These are phyloP conservation scores for Synergus umbraculus DNA, from an alignment of 2,888 invertebrate species.

Conservation along the genomic window DNA sequence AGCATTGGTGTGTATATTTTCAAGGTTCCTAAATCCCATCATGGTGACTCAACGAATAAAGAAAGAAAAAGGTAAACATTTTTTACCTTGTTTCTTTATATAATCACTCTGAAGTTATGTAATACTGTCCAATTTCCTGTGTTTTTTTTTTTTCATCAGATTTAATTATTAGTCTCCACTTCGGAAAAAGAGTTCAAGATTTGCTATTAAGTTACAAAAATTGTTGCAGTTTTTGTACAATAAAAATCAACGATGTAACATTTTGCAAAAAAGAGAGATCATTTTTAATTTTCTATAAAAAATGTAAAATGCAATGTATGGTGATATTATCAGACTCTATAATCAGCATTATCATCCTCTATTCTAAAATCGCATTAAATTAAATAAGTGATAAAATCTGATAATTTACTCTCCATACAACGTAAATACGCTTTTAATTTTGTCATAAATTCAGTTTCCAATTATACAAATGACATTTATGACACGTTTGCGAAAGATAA, in stretches of 20 bases:
- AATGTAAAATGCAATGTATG: no score
- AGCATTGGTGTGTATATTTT: slow-evolving; percentile 5
- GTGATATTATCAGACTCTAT: background rate
- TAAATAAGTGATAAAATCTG: slow-evolving; percentile 28
- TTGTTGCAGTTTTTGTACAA: no score
- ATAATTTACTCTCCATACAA: slow-evolving; percentile 21
- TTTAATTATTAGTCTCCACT: background rate
- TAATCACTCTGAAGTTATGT: background rate
- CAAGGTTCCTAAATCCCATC: background rate
- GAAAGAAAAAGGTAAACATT: background rate
- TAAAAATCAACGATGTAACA: no score
- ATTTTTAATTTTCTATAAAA: no score
- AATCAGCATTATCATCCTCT: slow-evolving; percentile 12
- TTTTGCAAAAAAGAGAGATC: background rate
- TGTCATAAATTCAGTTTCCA: slow-evolving; percentile 32
- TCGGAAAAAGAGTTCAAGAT: background rate
- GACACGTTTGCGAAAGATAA: slow-evolving; percentile 35
- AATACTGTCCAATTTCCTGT: slow-evolving; percentile 7
- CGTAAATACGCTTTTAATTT: slow-evolving; percentile 29
- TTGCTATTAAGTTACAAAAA: no score
- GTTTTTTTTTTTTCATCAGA: background rate
- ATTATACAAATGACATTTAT: slow-evolving; percentile 40
- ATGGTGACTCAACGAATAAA: background rate
- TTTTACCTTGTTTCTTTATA: background rate
- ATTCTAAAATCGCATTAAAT: slow-evolving; percentile 27